phyloP scores from a whole-genome alignment of 2,888 invertebrate species.

The Ptychoptera contaminata region DNA sequence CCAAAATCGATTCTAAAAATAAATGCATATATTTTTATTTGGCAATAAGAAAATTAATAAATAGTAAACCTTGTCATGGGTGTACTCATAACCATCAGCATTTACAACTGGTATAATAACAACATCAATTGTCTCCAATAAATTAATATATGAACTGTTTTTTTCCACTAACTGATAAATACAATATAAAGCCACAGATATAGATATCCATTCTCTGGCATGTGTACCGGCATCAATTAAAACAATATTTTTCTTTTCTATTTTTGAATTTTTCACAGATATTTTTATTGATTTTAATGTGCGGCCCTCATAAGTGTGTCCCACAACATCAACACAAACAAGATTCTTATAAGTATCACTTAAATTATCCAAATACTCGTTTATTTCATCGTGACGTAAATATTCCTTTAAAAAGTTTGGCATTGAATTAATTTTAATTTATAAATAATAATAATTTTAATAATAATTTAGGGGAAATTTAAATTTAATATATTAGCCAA shows the following conservation, averaged over 20 bases:
- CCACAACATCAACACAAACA: constrained; percentile 22
- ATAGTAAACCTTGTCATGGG: constrained; percentile 32
- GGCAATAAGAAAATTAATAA: neutral
- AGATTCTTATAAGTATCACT: constrained; percentile 17
- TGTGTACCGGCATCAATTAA: constrained; percentile 34
- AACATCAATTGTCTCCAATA: constrained; percentile 46
- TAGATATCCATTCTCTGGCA: constrained; percentile 52
- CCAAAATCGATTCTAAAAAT: constrained; percentile 33
- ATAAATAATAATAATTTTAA: no score
- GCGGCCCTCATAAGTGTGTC: constrained; percentile 23
- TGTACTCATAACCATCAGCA: constrained; percentile 56
- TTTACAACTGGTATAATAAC: constrained; percentile 49
- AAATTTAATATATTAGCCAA: no score
- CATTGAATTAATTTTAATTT: no score
- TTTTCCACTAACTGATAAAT: constrained; percentile 41
- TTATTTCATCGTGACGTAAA: constrained; percentile 22
- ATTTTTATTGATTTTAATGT: constrained; percentile 22
- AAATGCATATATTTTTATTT: neutral
- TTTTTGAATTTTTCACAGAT: constrained; percentile 16
- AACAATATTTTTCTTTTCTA: constrained; percentile 17
- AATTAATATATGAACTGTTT: constrained; percentile 22
- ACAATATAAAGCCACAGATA: constrained; percentile 41
- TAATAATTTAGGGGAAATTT: no score
- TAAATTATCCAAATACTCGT: constrained; percentile 25
- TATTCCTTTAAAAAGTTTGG: constrained; percentile 8